A percentile compares a stretch with the other conserved stretches of the same genome.
These are phyloP conservation scores for Anomalospiza imberbis DNA, from an alignment of 2,797 vertebrate species.

Conservation along the genomic window DNA sequence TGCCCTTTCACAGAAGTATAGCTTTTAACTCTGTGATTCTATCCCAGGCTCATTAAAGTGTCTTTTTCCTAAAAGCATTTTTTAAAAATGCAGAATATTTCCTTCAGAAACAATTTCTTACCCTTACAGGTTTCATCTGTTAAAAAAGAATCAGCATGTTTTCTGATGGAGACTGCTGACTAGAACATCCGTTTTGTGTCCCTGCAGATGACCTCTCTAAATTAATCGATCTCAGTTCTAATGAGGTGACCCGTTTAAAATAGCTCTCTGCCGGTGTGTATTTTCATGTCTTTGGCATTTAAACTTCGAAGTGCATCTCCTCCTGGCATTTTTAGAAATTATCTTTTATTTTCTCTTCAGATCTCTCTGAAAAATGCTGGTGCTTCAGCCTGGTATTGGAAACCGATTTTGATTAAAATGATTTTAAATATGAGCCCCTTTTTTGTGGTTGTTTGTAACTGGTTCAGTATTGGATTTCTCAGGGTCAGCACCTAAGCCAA, in stretches of 20 bases:
- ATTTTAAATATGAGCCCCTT: background rate
- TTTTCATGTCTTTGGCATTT: background rate
- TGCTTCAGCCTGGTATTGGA: background rate
- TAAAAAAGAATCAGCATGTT: background rate
- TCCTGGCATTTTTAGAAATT: background rate
- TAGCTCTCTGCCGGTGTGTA: background rate
- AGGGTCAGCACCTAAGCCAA: background rate
- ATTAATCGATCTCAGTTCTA: background rate
- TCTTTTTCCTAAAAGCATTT: background rate
- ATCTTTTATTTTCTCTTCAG: background rate
- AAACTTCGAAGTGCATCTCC: background rate
- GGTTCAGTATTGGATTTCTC: background rate
- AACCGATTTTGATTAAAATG: background rate
- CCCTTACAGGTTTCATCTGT: background rate
- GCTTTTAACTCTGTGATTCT: background rate
- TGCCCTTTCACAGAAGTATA: background rate
- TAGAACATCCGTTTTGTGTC: background rate
- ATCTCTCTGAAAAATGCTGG: background rate
- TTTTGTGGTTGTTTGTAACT: background rate
- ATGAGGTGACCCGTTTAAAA: constrained; percentile 15
- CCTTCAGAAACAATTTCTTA: background rate
- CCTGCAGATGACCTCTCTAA: background rate
- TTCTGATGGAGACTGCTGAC: background rate
- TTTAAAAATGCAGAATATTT: background rate
- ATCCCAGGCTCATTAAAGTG: background rate